Evolutionary conservation across 2,888 invertebrate genomes (phyloP), one percentile per base, ranked within the genome.

Genomic region (Alviniconcha strummeri): DNA sequence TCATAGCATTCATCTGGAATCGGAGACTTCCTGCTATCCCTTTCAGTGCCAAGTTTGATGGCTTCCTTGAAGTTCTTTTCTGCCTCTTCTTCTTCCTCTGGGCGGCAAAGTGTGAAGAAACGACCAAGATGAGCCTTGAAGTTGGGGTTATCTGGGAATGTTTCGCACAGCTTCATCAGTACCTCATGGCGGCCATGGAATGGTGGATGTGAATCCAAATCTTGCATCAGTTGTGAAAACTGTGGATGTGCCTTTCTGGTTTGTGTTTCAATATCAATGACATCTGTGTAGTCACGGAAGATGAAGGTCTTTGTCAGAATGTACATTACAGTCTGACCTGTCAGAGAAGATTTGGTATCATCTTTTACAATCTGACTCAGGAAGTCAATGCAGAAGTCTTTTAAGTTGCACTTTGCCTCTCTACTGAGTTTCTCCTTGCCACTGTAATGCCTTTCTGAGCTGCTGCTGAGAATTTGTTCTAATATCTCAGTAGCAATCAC

Each of bases 91-190:
- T 86, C 87, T 72, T 87, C 86, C 19, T 87, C 87, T 13, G 88
- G 88, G 80, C 87, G 71, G 76, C 88, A 88, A n/a, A 84, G 80
- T 11, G 88, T 83, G 80, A 86, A 86, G 77, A 88, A 86, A 11
- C 89, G 83, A 9, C 88, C 89, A 13, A 89, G 85, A 75, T 89
- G 89, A 13, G 89, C 88, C 19, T 79, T 84, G 77, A 86, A 88
- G 64, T 86, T 87, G 56, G 87, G 85, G 72, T 88, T 87, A 77
- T 86, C 83, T 13, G 89, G 88, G 80, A 87, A 89, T 11, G 85
- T 81, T 72, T 85, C 71, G 17, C 87, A 86, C 69, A 89, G 81
- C 36, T 85, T 84, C 57, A 85, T 69, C 15, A 88, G 81, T 6
- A 89, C 83, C n/a, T 86, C 76, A 3, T 88, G 72, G 67, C 88